Percentiles rank a stretch among this genome's conserved stretches.
Conservation (phyloP, 2,888 invertebrate genomes). For the Cryptocephalus moraei region DNA sequence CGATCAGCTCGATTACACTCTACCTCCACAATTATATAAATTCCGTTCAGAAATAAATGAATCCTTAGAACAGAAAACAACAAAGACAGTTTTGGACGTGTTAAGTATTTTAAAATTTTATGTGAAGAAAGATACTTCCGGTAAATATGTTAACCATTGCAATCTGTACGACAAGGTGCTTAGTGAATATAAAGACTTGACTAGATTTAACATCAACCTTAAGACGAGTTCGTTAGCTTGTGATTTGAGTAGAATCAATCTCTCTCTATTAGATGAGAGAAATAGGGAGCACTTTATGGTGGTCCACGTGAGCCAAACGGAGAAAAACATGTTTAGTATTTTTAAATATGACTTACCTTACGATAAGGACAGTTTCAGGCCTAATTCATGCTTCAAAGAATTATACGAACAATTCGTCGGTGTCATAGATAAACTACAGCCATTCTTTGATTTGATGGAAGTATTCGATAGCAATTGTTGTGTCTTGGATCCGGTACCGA, state of each 20-base stretch:
- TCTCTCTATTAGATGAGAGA: slow-evolving; percentile 17
- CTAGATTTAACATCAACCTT: slow-evolving; percentile 23
- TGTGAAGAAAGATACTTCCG: too few relatives aligned
- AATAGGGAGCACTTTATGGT: slow-evolving; percentile 20
- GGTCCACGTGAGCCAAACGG: slow-evolving; percentile 20
- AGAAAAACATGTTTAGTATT: slow-evolving; percentile 21
- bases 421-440: slow-evolving; percentile 27
- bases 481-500: slow-evolving; percentile 36
- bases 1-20: too few relatives aligned
- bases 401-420: slow-evolving; percentile 27
- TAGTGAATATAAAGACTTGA: slow-evolving; percentile 25
- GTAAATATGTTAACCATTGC: slow-evolving; percentile 7
- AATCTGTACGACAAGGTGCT: slow-evolving; percentile 19
- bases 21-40: too few relatives aligned
- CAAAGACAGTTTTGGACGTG: too few relatives aligned
- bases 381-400: slow-evolving; percentile 19
- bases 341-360: slow-evolving; percentile 25
- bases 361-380: slow-evolving; percentile 6
- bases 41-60: not conserved
- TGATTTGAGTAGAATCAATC: slow-evolving; percentile 19
- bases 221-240: slow-evolving; percentile 16
- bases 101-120: too few relatives aligned
- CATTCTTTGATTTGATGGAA: slow-evolving; percentile 36
- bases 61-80: not conserved
- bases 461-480: slow-evolving; percentile 32